phyloP scores from a whole-genome alignment of 2,888 invertebrate genomes.

The Eurois occulta region DNA sequence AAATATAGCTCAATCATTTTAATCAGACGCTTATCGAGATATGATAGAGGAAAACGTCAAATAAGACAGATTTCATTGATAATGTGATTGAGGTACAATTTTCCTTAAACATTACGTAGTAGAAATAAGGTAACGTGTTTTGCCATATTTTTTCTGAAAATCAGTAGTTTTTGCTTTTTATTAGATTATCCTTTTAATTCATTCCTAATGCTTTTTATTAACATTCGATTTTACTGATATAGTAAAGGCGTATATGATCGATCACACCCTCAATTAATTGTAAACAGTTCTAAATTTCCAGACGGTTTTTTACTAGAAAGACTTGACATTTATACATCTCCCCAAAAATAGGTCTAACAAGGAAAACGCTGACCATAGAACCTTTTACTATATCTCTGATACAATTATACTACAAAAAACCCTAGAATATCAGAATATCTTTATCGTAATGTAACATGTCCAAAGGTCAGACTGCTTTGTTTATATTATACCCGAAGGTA shows the following conservation, averaged over 20 bases:
- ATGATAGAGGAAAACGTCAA: slow-evolving; percentile 25
- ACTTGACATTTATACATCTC: neutral
- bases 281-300: neutral
- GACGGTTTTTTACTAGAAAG: neutral
- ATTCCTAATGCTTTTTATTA: neutral
- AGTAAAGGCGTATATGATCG: neutral
- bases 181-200: neutral
- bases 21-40: neutral
- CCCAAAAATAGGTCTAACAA: slow-evolving; percentile 6
- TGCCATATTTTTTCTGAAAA: neutral
- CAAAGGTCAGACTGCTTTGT: slow-evolving; percentile 44
- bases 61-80: slow-evolving; percentile 17
- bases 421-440: slow-evolving; percentile 6
- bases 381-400: slow-evolving; percentile 15
- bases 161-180: neutral
- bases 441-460: slow-evolving; percentile 25
- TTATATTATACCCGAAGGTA: slow-evolving; percentile 42
- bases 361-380: neutral
- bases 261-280: neutral
- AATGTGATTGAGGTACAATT: neutral
- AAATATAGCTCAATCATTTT: slow-evolving; percentile 6
- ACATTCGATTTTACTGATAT: neutral
- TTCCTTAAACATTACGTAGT: neutral
- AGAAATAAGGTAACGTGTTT: neutral
- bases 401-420: slow-evolving; percentile 43